These are phyloP conservation scores for Cephus cinctus DNA, from an alignment of 1,140 invertebrate species.

Conservation along the genomic window DNA sequence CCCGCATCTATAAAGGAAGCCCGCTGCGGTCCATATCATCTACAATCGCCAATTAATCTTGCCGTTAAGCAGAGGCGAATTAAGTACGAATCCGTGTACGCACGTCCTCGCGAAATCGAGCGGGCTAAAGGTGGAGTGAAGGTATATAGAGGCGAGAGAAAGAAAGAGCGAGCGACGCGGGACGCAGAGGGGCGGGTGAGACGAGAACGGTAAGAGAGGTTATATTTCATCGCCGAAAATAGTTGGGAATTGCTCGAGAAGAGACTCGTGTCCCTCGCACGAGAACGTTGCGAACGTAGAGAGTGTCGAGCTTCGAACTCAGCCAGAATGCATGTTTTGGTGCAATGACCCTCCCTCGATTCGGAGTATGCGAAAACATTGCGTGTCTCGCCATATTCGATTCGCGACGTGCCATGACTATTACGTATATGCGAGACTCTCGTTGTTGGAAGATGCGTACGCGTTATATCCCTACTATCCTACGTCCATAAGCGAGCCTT, in stretches of 20 bases:
- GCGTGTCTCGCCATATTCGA: no score
- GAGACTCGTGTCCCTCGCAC: slow-evolving; percentile 19
- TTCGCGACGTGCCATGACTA: no score
- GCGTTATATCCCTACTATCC: no score
- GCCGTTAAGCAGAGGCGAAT: slow-evolving; percentile 33
- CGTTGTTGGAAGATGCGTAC: no score
- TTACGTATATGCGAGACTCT: no score
- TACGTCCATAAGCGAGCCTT: no score
- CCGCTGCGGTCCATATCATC: no score
- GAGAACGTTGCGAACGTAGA: no score
- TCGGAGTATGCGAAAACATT: slow-evolving; percentile 37
- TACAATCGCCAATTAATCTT: slow-evolving; percentile 49
- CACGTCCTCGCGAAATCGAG: slow-evolving; percentile 21
- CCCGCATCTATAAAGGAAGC: no score
- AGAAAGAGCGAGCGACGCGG: slow-evolving; percentile 17
- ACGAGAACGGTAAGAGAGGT: no score
- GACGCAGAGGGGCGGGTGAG: slow-evolving; percentile 27
- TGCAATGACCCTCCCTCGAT: slow-evolving; percentile 46
- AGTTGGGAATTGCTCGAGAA: slow-evolving; percentile 40
- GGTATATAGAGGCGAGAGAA: slow-evolving; percentile 20
- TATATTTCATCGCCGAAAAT: slow-evolving; percentile 50
- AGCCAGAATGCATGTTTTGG: slow-evolving; percentile 41
- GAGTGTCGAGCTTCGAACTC: no score
- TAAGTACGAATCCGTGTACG: slow-evolving; percentile 12
- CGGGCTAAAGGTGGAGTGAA: slow-evolving; percentile 14